Conservation (phyloP, 2,888 invertebrate species). For the Caprella mutica region DNA sequence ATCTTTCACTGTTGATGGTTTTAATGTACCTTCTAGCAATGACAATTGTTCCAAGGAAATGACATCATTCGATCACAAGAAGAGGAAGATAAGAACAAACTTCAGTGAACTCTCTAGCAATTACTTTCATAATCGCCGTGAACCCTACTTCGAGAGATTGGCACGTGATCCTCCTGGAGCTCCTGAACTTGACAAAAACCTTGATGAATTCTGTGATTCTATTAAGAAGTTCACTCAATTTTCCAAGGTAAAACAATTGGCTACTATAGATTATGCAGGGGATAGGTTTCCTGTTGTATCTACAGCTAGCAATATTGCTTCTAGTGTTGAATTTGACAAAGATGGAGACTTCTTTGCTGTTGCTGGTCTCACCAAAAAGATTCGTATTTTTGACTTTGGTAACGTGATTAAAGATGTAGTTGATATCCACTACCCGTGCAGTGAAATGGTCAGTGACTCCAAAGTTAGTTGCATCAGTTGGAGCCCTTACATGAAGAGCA, state of each 20-base stretch:
- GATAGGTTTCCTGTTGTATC: slow-evolving; percentile 67
- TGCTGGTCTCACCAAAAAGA: slow-evolving; percentile 86
- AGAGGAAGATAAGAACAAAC: slow-evolving; percentile 60
- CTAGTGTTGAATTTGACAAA: slow-evolving; percentile 90
- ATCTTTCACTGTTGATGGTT: slow-evolving; percentile 20
- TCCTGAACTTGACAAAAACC: slow-evolving; percentile 43
- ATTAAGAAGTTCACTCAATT: slow-evolving; percentile 73
- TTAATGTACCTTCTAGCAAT: slow-evolving; percentile 28
- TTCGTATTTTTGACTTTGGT: slow-evolving; percentile 83
- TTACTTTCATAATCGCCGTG: slow-evolving; percentile 69
- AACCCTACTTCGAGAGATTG: no score
- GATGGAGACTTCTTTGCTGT: slow-evolving; percentile 92
- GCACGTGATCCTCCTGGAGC: slow-evolving; percentile 38
- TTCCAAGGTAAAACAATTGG: slow-evolving; percentile 63
- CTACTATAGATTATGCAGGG: slow-evolving; percentile 77
- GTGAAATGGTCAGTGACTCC: slow-evolving; percentile 80
- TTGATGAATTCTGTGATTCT: slow-evolving; percentile 70
- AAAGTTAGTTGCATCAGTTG: slow-evolving; percentile 91
- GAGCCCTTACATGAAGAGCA: slow-evolving; percentile 80
- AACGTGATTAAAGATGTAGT: slow-evolving; percentile 72
- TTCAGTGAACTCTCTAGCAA: slow-evolving; percentile 81
- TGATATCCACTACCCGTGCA: slow-evolving; percentile 81
- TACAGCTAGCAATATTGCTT: slow-evolving; percentile 67
- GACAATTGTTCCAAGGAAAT: slow-evolving; percentile 17
- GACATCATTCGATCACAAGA: slow-evolving; percentile 21